phyloP scores from a whole-genome alignment of 2,888 invertebrate genomes.

The Spodoptera littoralis region DNA sequence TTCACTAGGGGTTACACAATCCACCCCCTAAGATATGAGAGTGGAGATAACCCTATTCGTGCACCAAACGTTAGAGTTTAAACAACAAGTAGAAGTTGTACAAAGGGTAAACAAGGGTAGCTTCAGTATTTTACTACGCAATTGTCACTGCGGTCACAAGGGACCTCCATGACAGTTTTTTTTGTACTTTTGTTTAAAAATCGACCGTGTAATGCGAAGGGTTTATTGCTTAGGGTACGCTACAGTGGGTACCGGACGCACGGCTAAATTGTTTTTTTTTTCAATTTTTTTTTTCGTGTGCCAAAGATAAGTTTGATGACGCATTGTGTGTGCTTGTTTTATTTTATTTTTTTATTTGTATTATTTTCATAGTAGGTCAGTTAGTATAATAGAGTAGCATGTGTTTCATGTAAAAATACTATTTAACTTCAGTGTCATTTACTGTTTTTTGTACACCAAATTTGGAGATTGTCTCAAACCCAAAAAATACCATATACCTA shows the following conservation, averaged over 20 bases:
- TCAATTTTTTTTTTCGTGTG: slow-evolving; percentile 23
- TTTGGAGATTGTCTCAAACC: no score
- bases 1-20: not conserved
- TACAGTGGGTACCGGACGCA: not conserved
- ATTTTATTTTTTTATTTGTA: not conserved
- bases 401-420: no score
- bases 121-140: slow-evolving; percentile 59
- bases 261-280: slow-evolving; percentile 3
- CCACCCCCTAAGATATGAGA: slow-evolving; percentile 48
- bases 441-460: no score
- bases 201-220: slow-evolving; percentile 52
- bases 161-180: slow-evolving; percentile 60
- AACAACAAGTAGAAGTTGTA: slow-evolving; percentile 51
- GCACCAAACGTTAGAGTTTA: slow-evolving; percentile 57
- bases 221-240: slow-evolving; percentile 44
- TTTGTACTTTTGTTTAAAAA: slow-evolving; percentile 56
- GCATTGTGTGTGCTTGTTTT: no score
- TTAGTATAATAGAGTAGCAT: no score
- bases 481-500: no score
- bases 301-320: not conserved
- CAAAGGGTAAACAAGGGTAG: slow-evolving; percentile 58
- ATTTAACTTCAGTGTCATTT: no score
- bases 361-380: not conserved
- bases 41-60: slow-evolving; percentile 55
- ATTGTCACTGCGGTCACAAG: slow-evolving; percentile 71